A percentile compares a stretch with the other conserved stretches of the same genome.
phyloP scores from a whole-genome alignment of 1,140 invertebrate species.

The Drosophila ambigua region DNA sequence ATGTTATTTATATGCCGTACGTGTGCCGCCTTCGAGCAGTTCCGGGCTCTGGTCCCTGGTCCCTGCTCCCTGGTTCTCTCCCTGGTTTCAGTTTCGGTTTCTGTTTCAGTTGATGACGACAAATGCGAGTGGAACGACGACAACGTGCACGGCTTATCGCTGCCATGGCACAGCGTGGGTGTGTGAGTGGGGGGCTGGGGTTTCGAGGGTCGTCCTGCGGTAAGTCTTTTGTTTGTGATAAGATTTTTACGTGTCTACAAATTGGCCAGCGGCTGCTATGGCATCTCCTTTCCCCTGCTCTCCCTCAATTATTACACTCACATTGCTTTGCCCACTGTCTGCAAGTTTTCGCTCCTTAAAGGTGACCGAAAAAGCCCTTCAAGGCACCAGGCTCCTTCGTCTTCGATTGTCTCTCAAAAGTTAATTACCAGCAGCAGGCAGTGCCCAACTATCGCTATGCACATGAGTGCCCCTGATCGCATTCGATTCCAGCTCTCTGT shows the following conservation, averaged over 20 bases:
- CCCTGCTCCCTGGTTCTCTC: not conserved
- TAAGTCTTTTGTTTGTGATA: constrained; percentile 65
- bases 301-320: constrained; percentile 28
- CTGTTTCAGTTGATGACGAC: constrained; percentile 66
- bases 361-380: not conserved
- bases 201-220: constrained; percentile 9
- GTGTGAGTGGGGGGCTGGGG: not conserved
- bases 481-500: constrained; percentile 7
- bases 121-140: constrained; percentile 74
- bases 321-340: no score
- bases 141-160: constrained; percentile 77
- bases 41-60: constrained; percentile 14
- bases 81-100: not conserved
- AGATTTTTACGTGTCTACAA: constrained; percentile 76
- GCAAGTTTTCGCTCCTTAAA: not conserved
- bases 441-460: constrained; percentile 12
- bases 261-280: constrained; percentile 60
- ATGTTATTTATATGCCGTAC: constrained; percentile 79
- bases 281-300: not conserved
- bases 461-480: constrained; percentile 27
- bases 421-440: constrained; percentile 48
- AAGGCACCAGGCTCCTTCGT: no score
- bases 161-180: constrained; percentile 25
- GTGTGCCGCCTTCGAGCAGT: constrained; percentile 52
- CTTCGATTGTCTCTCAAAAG: constrained; percentile 13